Base-by-base conservation (phyloP, 2,113 vertebrate species). In the Grammomys surdaster region DNA sequence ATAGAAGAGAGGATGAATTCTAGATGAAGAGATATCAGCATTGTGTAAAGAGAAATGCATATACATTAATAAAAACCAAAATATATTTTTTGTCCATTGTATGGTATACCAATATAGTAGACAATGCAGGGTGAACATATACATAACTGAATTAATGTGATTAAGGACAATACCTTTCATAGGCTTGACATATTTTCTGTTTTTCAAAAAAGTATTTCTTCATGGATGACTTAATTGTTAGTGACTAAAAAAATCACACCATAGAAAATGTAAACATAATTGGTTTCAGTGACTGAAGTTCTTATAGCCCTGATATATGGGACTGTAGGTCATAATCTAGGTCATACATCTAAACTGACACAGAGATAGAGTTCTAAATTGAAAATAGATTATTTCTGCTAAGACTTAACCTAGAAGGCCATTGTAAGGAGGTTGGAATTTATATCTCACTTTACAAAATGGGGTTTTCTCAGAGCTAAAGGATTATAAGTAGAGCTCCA, bases 401-500 rank as follows among this genome's bases (percentile, higher is more conserved):
- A 58, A 89, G 63, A 19, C 88, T 82, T 77, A 81, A 80, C 22
- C 36, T 63, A 94, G 20, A 20, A 93, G 56, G 14, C 0, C 4
- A 63, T 77, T 31, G 36, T 17, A 88, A 10, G 24, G 10, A 93
- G 91, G 31, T 28, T 86, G 17, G 13, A 36, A n/a, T 93, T 95
- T 95, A n/a, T 60, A 87, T 72, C 67, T 65, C 84, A 89, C 22
- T 54, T 60, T 48, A 13, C 60, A 82, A 95, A 92, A 72, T 69
- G 85, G 6, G 1, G 40, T 14, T 28, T 54, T 65, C 89, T 70
- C 75, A 89, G 10, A 94, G 46, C 36, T 54, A 67, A 56, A 92
- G 5, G 14, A 43, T 81, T 81, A 75, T 5, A 96, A 84, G 36
- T 40, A 75, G 69, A 90, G 77, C 72, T 51, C 72, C 26, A 58